These are phyloP conservation scores for Bucorvus abyssinicus DNA, from an alignment of 2,797 vertebrate species.

Conservation along the genomic window DNA sequence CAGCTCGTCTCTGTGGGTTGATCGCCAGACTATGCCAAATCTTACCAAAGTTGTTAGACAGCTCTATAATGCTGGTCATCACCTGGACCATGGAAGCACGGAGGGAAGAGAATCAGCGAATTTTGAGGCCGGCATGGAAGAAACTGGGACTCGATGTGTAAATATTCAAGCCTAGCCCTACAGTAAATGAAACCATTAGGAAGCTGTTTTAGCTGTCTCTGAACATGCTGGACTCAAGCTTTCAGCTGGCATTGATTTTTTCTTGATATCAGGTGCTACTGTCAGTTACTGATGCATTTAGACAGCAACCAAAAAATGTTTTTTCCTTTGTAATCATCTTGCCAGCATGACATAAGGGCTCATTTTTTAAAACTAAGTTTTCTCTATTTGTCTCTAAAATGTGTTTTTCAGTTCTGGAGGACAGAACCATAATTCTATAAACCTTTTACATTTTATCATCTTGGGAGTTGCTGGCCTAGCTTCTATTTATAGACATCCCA, in stretches of 20 bases:
- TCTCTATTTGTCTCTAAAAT: constrained; percentile 45
- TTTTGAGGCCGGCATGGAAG: neutral
- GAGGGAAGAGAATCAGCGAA: neutral
- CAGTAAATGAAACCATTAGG: neutral
- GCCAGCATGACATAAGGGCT: neutral
- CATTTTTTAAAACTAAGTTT: constrained; percentile 12
- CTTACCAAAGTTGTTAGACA: neutral
- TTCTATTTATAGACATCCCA: neutral
- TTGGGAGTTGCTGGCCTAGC: neutral
- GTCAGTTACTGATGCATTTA: neutral
- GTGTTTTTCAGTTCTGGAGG: constrained; percentile 9
- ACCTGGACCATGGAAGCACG: neutral
- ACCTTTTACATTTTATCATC: neutral
- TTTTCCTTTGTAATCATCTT: neutral
- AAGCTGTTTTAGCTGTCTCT: neutral
- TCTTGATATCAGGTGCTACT: neutral
- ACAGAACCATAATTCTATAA: constrained; percentile 4
- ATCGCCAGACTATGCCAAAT: neutral
- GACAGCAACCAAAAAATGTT: neutral
- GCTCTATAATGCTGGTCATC: neutral
- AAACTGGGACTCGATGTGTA: neutral
- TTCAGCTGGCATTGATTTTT: neutral
- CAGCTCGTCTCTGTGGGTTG: neutral
- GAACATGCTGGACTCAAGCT: neutral
- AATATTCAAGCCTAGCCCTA: neutral